Evolutionary conservation across 2,797 vertebrate genomes (phyloP), one percentile per base, ranked within the genome.

Genomic region (Galago senegalensis): DNA sequence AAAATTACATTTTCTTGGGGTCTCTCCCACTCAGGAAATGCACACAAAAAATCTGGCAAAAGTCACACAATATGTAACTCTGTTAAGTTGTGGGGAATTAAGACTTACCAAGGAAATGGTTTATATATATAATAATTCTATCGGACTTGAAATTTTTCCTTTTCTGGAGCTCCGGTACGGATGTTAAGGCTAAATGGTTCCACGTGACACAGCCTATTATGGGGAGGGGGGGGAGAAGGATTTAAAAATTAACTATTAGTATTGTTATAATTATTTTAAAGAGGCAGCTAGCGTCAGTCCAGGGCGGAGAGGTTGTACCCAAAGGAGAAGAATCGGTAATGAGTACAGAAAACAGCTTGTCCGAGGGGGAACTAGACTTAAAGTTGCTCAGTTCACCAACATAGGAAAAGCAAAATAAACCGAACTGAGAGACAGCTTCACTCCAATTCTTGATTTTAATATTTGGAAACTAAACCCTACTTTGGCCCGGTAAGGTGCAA

Each of bases 31-130:
- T 21, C 82, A 80, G 58, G 46, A 94, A 93, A 92, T 31, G 29
- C 34, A 69, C 40, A 75, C 20, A 40, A 40, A 40, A 87, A 87
- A 90, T 37, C n/a, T 88, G 82, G 58, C n/a, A 76, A 86, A 95
- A 95, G 76, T 91, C 25, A 83, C 75, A 72, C 34, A 93, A 63
- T 12, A 76, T 2, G 91, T 2, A 95, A 73, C 7, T 85, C 56
- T 63, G 58, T 70, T 31, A 95, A 61, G 34, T 53, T 69, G 65
- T 20, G 31, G 63, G 76, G 31, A 84, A 94, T 75, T 16, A 72
- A n/a, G 34, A 94, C 97, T 97, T 96, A 97, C 97, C 96, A 56
- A 75, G 40, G 20, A 84, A 91, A 70, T 0, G 14, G 20, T 72
- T 1, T 75, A 40, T 53, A n/a, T 17, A 53, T 34, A 53, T 53